Conservation (phyloP, 2,888 invertebrate genomes). For the Ephialtes manifestator region DNA sequence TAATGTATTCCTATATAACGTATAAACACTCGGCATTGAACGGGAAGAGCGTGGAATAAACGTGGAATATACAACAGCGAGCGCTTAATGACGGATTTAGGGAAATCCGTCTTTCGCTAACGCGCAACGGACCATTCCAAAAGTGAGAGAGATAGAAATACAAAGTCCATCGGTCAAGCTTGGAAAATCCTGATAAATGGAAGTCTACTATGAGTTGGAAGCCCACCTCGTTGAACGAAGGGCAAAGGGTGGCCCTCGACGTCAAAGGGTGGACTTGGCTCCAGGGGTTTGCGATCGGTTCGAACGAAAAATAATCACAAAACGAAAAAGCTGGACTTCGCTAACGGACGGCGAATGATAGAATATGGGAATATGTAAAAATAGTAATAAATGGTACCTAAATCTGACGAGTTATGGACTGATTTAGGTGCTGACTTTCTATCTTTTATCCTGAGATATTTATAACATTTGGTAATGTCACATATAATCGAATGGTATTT, state of each 20-base stretch:
- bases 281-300: neutral
- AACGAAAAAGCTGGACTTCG: neutral
- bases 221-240: conserved; percentile 24
- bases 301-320: neutral
- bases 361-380: conserved; percentile 8
- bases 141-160: conserved; percentile 52
- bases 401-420: neutral
- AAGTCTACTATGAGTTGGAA: conserved; percentile 71
- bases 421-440: neutral
- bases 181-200: conserved; percentile 85
- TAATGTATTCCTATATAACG: neutral
- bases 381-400: conserved; percentile 1
- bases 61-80: conserved; percentile 30
- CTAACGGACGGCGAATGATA: neutral
- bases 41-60: conserved; percentile 9
- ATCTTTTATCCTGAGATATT: neutral
- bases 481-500: neutral
- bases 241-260: conserved; percentile 35
- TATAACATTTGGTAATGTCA: neutral
- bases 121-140: conserved; percentile 1
- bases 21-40: conserved; percentile 9
- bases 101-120: conserved; percentile 47
- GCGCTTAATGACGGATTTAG: conserved; percentile 56
- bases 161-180: conserved; percentile 79
- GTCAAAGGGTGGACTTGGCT: conserved; percentile 62